These are phyloP conservation scores for Drosophila parthenogenetica DNA, from an alignment of 2,888 invertebrate genomes.

Conservation along the genomic window DNA sequence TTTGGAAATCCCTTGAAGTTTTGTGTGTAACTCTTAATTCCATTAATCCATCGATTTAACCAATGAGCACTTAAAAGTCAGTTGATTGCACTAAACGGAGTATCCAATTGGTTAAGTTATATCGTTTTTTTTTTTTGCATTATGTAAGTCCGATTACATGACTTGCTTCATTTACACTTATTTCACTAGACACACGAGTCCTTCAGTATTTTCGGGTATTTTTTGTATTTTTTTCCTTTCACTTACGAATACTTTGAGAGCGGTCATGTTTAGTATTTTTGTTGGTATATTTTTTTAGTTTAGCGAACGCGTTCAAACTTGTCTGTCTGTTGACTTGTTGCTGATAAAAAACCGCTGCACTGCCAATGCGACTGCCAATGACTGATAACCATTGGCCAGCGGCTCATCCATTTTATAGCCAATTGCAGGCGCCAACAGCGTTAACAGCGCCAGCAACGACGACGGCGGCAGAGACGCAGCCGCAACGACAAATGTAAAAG, in stretches of 20 bases:
- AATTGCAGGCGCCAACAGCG: constrained; percentile 52
- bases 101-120: constrained; percentile 7
- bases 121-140: background rate
- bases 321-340: constrained; percentile 21
- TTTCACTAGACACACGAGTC: constrained; percentile 23
- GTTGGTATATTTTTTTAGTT: constrained; percentile 1
- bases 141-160: constrained; percentile 13
- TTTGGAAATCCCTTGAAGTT: no score
- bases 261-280: constrained; percentile 75
- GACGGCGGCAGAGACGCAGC: constrained; percentile 5
- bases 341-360: constrained; percentile 71
- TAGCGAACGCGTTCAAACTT: constrained; percentile 33
- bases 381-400: constrained; percentile 83
- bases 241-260: constrained; percentile 84
- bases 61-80: background rate
- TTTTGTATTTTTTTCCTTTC: constrained; percentile 32
- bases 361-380: constrained; percentile 80
- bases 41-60: no score
- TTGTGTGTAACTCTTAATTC: no score
- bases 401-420: constrained; percentile 84
- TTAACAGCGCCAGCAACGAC: constrained; percentile 36
- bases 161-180: constrained; percentile 4
- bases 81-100: background rate
- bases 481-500: constrained; percentile 36
- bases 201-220: constrained; percentile 9